Conservation (phyloP, 92 coral and sea anemone species). For the Epizoanthus ramosus region DNA sequence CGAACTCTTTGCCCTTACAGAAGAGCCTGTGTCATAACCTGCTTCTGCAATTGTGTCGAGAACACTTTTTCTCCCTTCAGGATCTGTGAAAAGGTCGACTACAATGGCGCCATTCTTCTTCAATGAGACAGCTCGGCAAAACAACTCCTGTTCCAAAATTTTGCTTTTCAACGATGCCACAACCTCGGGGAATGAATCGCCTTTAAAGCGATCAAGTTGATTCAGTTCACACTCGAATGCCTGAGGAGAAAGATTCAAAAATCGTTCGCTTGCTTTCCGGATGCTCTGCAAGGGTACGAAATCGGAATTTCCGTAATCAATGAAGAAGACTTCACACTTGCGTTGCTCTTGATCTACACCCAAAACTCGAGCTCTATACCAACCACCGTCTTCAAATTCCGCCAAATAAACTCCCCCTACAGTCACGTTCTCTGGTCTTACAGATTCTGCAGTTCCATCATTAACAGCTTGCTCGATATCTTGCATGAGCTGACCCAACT, state of each 20-base stretch:
- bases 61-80: conserved; percentile 57
- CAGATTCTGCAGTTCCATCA: conserved; percentile 50
- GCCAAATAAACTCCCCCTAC: conserved; percentile 81
- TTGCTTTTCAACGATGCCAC: conserved; percentile 59
- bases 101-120: conserved; percentile 68
- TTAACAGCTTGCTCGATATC: conserved; percentile 75
- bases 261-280: conserved; percentile 64
- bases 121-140: conserved; percentile 74
- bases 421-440: conserved; percentile 55
- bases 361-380: conserved; percentile 92
- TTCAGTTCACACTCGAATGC: conserved; percentile 88
- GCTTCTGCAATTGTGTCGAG: conserved; percentile 57
- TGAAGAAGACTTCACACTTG: conserved; percentile 81
- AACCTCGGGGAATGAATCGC: conserved; percentile 50
- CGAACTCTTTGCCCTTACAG: background rate
- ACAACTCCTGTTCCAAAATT: conserved; percentile 80
- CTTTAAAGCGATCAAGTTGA: conserved; percentile 59
- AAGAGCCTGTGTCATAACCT: conserved; percentile 47
- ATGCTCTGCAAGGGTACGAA: conserved; percentile 63
- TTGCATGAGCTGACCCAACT: conserved; percentile 79
- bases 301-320: conserved; percentile 95
- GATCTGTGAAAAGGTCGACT: conserved; percentile 73
- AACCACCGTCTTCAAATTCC: conserved; percentile 78
- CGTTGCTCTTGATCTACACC: conserved; percentile 58
- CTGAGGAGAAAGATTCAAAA: conserved; percentile 78